These are phyloP conservation scores for Prosapia bicincta DNA, from an alignment of 2,888 invertebrate species.

Conservation along the genomic window DNA sequence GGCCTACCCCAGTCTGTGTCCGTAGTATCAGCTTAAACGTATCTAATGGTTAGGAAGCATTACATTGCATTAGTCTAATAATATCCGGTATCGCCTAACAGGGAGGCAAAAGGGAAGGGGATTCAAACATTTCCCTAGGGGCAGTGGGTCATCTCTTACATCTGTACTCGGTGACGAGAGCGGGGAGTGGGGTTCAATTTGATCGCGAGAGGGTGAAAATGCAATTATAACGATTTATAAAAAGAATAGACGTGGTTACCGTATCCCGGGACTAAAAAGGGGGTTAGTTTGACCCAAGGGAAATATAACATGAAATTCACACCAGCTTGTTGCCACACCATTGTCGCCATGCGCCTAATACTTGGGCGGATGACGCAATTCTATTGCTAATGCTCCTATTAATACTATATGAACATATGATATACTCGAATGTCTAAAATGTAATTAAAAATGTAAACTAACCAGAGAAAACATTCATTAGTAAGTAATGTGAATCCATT, in stretches of 20 bases:
- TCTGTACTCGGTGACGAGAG: conserved; percentile 18
- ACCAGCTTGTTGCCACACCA: background rate
- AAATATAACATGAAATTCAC: conserved; percentile 25
- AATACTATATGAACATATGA: no score
- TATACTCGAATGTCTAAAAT: no score
- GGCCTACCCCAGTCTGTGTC: no score
- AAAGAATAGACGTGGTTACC: conserved; percentile 24
- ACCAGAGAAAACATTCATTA: no score
- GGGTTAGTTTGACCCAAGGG: conserved; percentile 23
- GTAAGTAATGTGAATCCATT: no score
- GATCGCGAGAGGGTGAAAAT: conserved; percentile 19
- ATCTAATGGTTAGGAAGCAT: background rate
- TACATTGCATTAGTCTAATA: background rate
- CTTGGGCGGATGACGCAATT: background rate
- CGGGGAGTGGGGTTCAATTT: conserved; percentile 3
- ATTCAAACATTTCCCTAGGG: conserved; percentile 16
- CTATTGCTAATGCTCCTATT: no score
- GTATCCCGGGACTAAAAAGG: conserved; percentile 10
- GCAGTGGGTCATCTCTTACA: conserved; percentile 10
- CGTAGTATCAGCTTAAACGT: background rate
- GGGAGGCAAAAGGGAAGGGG: conserved; percentile 11
- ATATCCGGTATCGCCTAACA: conserved; percentile 6
- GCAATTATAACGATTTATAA: conserved; percentile 27
- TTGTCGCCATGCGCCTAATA: background rate
- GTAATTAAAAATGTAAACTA: no score